Conservation (phyloP, 2,797 vertebrate genomes). For the Enteromius anoplus region DNA sequence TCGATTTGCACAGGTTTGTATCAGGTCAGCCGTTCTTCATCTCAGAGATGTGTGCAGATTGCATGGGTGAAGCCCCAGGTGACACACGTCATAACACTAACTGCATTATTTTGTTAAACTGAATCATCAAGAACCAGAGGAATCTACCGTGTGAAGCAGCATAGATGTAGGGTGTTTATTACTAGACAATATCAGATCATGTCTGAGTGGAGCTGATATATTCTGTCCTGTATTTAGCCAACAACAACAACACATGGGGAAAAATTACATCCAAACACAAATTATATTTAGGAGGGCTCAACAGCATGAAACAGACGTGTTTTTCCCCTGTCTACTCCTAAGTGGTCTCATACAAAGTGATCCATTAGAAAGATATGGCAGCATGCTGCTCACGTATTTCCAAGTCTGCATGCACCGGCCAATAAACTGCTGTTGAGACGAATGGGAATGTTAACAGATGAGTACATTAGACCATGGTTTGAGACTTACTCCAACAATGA, state of each 20-base stretch:
- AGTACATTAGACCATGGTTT: neutral
- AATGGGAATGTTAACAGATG: neutral
- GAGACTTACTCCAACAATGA: neutral
- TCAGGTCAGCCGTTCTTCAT: neutral
- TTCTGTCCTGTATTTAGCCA: neutral
- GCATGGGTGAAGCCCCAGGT: slow-evolving; percentile 21
- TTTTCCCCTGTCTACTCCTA: neutral
- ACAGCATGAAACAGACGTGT: neutral
- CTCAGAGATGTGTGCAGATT: slow-evolving; percentile 6
- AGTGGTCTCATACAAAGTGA: neutral
- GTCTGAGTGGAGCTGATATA: neutral
- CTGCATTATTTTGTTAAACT: slow-evolving; percentile 38
- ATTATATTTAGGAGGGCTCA: neutral
- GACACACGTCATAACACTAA: slow-evolving; percentile 20
- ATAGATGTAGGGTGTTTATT: slow-evolving; percentile 13
- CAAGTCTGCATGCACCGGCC: neutral
- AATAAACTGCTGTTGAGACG: slow-evolving; percentile 13
- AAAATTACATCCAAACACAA: neutral
- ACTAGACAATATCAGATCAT: neutral
- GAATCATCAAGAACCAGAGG: slow-evolving; percentile 44
- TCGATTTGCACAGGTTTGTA: slow-evolving; percentile 3
- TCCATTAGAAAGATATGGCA: neutral
- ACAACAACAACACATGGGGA: neutral
- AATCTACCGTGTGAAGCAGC: slow-evolving; percentile 21
- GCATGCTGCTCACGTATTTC: neutral